Evolutionary conservation across 2,797 vertebrate species (phyloP).

Genomic region (Tapera naevia): DNA sequence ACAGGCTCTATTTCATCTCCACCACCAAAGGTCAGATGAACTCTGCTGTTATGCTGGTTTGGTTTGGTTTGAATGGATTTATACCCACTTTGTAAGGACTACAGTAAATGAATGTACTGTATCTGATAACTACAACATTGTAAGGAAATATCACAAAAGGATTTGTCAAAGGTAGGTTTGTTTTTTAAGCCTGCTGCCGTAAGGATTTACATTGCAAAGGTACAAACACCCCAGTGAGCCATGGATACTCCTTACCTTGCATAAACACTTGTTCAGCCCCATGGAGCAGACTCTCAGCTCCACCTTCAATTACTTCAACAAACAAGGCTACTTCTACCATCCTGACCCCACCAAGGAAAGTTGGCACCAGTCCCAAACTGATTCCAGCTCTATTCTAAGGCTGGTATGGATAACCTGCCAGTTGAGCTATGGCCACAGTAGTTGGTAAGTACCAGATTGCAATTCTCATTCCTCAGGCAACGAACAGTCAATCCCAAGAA

Average conservation of each 20-base stretch:
- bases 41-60: not conserved
- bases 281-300: not conserved
- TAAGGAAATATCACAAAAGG: not conserved
- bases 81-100: not conserved
- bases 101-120: not conserved
- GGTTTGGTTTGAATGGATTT: not conserved
- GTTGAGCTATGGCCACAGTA: not conserved
- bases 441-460: not conserved
- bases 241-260: not conserved
- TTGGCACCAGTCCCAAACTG: not conserved
- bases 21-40: not conserved
- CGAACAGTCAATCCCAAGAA: not conserved
- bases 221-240: not conserved
- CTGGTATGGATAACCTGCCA: not conserved
- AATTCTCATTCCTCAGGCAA: not conserved
- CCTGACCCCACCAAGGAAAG: not conserved
- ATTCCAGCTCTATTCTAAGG: not conserved
- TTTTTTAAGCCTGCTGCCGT: not conserved
- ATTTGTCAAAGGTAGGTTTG: not conserved
- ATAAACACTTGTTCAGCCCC: not conserved
- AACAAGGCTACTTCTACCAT: not conserved
- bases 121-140: fast-evolving
- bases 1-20: not conserved
- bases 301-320: not conserved
- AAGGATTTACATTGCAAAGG: not conserved